Evolutionary conservation across 2,113 vertebrate genomes (phyloP), one percentile per base, ranked within the genome.

Genomic region (Prochilodus magdalenae): DNA sequence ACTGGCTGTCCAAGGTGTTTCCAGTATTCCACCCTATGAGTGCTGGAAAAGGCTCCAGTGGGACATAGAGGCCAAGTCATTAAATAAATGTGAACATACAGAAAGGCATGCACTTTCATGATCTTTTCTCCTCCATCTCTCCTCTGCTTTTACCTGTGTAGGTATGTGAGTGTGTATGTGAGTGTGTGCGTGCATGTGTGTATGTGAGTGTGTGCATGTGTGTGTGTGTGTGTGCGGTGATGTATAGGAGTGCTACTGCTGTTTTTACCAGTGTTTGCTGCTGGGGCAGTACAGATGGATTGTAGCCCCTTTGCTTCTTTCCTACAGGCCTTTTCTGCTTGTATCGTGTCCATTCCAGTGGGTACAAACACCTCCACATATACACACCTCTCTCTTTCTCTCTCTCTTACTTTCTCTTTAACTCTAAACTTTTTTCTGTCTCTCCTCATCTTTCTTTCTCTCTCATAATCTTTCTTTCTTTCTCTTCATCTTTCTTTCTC

Each of bases 321-420:
- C 66, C 66, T 70, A 33, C 36, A 22, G 66, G 66, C 66, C 5
- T 44, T 67, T 70, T 44, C 29, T 67, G 30, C 29, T 70, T 20
- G 33, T 44, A 44, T n/a, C 44, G 33, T 36, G 22, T 70, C 16
- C 36, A 44, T 44, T 70, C 66, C 36, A 44, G 66, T 44, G 36
- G 36, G 66, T 44, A n/a, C 40, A n/a, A 44, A 70, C 8, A 70
- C 66, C 22, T 70, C 66, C 33, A 70, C 66, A 33, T 70, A 40
- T 70, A 12, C 66, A 70, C n/a, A 40, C 11, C 36, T 8, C 65
- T 40, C 18, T 22, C 60, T 51, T 8, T 51, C 16, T 51, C 16
- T 51, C 16, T 16, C 49, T 51, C 49, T 16, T 15, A 16, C 49
- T 14, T 12, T 49, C 7, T 55, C 53, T 55, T 18, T 55, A 4